Conservation (phyloP, 2,888 invertebrate genomes). For the Euzophera pinguis region DNA sequence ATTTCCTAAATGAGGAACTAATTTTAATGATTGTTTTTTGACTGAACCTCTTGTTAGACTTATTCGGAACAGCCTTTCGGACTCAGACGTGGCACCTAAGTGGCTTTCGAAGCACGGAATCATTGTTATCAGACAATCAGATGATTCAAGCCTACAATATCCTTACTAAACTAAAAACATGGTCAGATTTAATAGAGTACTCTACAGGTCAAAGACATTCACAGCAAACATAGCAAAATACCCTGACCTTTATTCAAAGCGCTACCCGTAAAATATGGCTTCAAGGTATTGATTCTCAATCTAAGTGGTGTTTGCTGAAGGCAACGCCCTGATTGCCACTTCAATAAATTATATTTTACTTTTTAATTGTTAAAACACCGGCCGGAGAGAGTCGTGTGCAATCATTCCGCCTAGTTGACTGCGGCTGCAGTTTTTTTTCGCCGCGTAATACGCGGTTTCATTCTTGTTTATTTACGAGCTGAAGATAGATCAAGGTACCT, state of each 20-base stretch:
- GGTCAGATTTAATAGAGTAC: not conserved
- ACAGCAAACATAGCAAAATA: not conserved
- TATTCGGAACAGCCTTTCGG: too few species aligned
- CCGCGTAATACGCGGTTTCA: constrained; percentile 41
- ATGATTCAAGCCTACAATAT: too few species aligned
- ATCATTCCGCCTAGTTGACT: constrained; percentile 41
- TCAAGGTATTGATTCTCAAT: not conserved
- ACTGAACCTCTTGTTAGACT: too few species aligned
- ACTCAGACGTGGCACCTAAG: too few species aligned
- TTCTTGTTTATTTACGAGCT: constrained; percentile 43
- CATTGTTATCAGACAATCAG: too few species aligned
- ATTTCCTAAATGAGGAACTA: too few species aligned
- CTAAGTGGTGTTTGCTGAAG: not conserved
- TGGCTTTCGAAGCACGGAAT: too few species aligned
- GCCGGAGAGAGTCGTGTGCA: constrained; percentile 39
- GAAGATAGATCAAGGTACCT: constrained; percentile 27
- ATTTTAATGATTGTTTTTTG: too few species aligned
- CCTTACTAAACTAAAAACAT: too few species aligned
- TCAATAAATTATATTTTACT: not conserved
- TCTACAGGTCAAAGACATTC: not conserved
- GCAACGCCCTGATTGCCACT: constrained; percentile 4
- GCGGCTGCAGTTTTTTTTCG: constrained; percentile 35
- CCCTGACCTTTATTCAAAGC: not conserved
- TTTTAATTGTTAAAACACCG: constrained; percentile 7
- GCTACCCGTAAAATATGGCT: not conserved